These are phyloP conservation scores for Lucilia sericata DNA, from an alignment of 1,140 invertebrate species.

Conservation along the genomic window DNA sequence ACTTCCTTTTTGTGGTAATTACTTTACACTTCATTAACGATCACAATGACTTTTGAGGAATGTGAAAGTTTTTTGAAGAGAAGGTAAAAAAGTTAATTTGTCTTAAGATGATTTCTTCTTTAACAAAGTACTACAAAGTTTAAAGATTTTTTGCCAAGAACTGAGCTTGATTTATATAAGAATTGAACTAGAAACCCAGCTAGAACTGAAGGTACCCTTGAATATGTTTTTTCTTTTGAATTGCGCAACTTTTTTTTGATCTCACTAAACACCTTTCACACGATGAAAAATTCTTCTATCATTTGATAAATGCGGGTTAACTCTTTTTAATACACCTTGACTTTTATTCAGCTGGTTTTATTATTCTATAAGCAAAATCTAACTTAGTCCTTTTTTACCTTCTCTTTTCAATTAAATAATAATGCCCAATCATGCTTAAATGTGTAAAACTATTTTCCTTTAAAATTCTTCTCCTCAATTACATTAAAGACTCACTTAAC, in stretches of 20 bases:
- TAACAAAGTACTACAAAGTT: too few relatives aligned
- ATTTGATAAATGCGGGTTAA: not conserved
- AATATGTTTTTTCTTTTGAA: too few relatives aligned
- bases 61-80: not conserved
- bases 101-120: too few relatives aligned
- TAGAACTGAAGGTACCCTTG: too few relatives aligned
- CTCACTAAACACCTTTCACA: too few relatives aligned
- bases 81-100: too few relatives aligned
- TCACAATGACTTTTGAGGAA: not conserved
- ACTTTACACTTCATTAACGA: slow-evolving; percentile 30
- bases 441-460: not conserved
- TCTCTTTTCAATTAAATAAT: not conserved
- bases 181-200: too few relatives aligned
- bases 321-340: not conserved
- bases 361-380: not conserved
- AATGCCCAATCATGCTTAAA: not conserved
- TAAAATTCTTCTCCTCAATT: not conserved
- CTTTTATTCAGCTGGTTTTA: not conserved
- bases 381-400: not conserved
- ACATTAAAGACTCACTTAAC: not conserved
- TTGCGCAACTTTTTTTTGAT: too few relatives aligned
- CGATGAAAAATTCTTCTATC: not conserved
- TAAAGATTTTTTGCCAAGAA: too few relatives aligned
- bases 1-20: slow-evolving; percentile 29
- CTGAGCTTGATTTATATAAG: too few relatives aligned